Evolutionary conservation across 2,113 vertebrate species (phyloP), one percentile per base, ranked within the genome.

Genomic region (Oreochromis spilurus): DNA sequence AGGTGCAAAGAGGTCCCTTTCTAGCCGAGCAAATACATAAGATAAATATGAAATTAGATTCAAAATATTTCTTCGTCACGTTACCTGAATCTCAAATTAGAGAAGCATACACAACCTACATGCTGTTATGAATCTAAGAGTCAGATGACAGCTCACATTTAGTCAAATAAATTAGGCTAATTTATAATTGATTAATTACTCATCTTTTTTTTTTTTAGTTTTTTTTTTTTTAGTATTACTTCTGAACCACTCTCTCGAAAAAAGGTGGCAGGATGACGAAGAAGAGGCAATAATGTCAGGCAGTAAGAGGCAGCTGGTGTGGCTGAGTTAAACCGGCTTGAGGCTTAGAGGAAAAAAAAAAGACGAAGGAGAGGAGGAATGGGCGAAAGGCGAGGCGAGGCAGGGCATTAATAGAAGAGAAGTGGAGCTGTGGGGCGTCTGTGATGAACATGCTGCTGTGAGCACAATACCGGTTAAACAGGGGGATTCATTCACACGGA

Each of bases 251-350:
- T 45, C 54, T 48, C 26, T 88, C 2, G 5, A 16, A 79, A 83
- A 9, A 72, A 36, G 53, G 50, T 79, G 77, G 24, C 79, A 43
- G 53, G 81, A 85, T 54, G 53, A 86, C 54, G 48, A 85, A 65
- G n/a, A 81, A 13, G 65, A 36, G 21, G 10, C 78, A 55, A 65
- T 85, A 55, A 85, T 80, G 86, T 81, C 26, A 62, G 81, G 62
- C 79, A 24, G 83, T 43, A 52, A 81, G 67, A 90, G 65, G 82
- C 86, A 93, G 89, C 88, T 92, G 89, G 88, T 93, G 86, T 82
- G 29, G 89, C 91, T 89, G 92, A 93, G 85, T 88, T 83, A 80
- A 83, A 83, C 82, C 8, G 48, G 82, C 81, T 90, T 84, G 80
- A 87, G 52, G 82, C 57, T 87, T 78, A 81, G 79, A 48, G 57